Evolutionary conservation across 1,140 invertebrate species (phyloP).

Genomic region (Cyphomyrmex costatus): DNA sequence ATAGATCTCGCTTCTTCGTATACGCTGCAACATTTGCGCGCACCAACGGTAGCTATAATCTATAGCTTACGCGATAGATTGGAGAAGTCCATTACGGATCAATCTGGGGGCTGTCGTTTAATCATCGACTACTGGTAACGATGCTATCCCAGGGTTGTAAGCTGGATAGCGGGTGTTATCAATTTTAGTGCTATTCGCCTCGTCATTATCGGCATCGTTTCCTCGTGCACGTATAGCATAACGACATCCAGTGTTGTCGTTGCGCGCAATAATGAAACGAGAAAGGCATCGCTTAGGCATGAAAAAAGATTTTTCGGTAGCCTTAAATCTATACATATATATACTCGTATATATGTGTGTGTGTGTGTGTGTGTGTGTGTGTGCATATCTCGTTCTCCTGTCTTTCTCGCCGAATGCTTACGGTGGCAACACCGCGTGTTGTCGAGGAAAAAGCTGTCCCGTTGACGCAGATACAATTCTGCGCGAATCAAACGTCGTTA

Average conservation of each 20-base stretch:
- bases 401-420: not conserved
- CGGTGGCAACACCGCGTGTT: not conserved
- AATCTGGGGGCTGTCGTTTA: slow-evolving; percentile 55
- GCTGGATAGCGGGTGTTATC: slow-evolving; percentile 53
- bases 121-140: slow-evolving; percentile 55
- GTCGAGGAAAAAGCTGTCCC: not conserved
- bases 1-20: slow-evolving; percentile 10
- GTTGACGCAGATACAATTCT: slow-evolving; percentile 3
- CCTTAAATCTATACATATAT: too few species aligned
- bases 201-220: slow-evolving; percentile 42
- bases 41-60: not conserved
- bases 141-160: slow-evolving; percentile 26
- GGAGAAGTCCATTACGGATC: slow-evolving; percentile 59
- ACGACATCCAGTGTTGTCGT: not conserved
- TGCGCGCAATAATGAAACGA: not conserved
- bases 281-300: not conserved
- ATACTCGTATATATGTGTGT: too few species aligned
- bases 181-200: slow-evolving; percentile 49
- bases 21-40: not conserved
- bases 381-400: too few species aligned
- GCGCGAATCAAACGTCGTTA: slow-evolving; percentile 55
- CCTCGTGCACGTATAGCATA: not conserved
- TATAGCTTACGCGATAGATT: slow-evolving; percentile 10
- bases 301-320: not conserved
- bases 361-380: too few species aligned